Base-by-base conservation (phyloP, 2,888 invertebrate species). In the Drosophila picticornis region DNA sequence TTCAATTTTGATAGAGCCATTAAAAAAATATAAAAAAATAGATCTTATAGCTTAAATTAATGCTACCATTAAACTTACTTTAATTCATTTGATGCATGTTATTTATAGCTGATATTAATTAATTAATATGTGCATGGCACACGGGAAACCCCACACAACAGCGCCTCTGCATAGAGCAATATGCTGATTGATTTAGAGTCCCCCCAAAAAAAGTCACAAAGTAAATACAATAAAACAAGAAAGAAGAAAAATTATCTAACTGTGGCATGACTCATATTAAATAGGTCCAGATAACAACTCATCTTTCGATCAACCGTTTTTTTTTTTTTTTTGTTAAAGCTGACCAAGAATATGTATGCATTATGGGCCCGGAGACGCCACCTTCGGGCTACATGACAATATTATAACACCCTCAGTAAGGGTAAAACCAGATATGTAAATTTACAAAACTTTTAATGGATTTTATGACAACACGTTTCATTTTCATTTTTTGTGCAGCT, bases 361-460 rank as follows among this genome's bases (percentile, higher is more conserved):
- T 10, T 5, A 19, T 10, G 11, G 22, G 11, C 11, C 2, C 11
- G 38, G 19, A 19, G 38, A 9, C 19, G 22, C 11, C 22, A 11
- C 43, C 2, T 43, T 43, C 11, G 25, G 4, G 46, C 46, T 16
- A 2, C 25, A 25, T 25, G 25, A 22, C 22, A 22, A 22, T 43
- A 11, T 43, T 5, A 43, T 5, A 43, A 5, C 11, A 2, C 22
- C 11, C 5, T 0, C 6, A 2, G 22, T 22, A 2, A 22, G 22
- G 43, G 11, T 22, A 43, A 9, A 46, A 7, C 16, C 16, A 22
- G 16, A 46, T 25, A 46, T 46, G 46, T 4, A 70, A 60, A 71
- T 70, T 53, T 32, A 40, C 61, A 70, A 70, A 70, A 71, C 71
- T 70, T 70, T 71, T 60, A 71, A 70, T 71, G 61, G 71, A 60